Evolutionary conservation across 2,113 vertebrate species (phyloP).

Genomic region (Xyliphius kryptos): DNA sequence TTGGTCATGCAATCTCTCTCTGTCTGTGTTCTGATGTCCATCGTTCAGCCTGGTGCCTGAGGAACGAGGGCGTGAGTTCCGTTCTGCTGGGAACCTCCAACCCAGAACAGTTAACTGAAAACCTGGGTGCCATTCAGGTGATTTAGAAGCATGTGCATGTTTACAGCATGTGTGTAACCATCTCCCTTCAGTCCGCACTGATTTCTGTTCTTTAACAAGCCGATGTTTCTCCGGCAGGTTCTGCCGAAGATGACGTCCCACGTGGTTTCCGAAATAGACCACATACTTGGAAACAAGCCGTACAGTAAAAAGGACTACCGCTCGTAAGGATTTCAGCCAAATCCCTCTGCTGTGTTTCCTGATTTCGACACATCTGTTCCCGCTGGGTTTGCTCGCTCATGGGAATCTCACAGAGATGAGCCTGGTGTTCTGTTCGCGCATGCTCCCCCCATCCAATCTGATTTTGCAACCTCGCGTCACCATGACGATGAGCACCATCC

Average conservation of each 20-base stretch:
- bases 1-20: not conserved
- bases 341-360: slow-evolving; percentile 28
- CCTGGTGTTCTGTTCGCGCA: slow-evolving; percentile 16
- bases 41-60: slow-evolving; percentile 85
- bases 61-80: slow-evolving; percentile 95
- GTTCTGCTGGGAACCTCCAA: slow-evolving; percentile 93
- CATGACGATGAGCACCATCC: not conserved
- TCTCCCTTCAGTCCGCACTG: no score
- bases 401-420: slow-evolving; percentile 17
- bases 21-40: slow-evolving; percentile 11
- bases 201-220: no score
- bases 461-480: not conserved
- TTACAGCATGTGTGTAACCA: no score
- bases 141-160: no score
- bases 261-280: slow-evolving; percentile 88
- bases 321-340: slow-evolving; percentile 62
- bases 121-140: slow-evolving; percentile 95
- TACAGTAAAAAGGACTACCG: slow-evolving; percentile 96
- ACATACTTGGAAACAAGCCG: slow-evolving; percentile 90
- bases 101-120: slow-evolving; percentile 92
- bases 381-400: slow-evolving; percentile 19
- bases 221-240: slow-evolving; percentile 63
- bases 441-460: not conserved
- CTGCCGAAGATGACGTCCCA: slow-evolving; percentile 98
- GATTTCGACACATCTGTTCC: slow-evolving; percentile 20